phyloP scores from a whole-genome alignment of 1,140 invertebrate genomes.

The Eufriesea mexicana region DNA sequence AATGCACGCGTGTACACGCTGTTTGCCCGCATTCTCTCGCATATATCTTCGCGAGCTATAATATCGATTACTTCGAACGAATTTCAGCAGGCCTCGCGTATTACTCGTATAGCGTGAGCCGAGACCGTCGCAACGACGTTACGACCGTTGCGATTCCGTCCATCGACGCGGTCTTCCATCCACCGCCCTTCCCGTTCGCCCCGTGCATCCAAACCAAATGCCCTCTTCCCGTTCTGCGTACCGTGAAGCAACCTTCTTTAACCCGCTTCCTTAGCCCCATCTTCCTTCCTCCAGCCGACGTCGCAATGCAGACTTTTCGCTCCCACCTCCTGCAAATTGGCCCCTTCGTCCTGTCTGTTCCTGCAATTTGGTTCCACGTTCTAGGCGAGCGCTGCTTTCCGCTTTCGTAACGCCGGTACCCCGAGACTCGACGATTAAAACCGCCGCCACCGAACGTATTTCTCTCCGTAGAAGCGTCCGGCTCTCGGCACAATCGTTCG shows the following conservation, averaged over 20 bases:
- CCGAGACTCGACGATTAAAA: neutral
- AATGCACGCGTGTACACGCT: conserved; percentile 73
- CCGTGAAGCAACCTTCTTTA: conserved; percentile 1
- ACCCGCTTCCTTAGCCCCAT: neutral
- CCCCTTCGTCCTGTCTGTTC: neutral
- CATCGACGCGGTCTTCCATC: neutral
- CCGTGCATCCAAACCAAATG: conserved; percentile 1
- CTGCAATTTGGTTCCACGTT: neutral
- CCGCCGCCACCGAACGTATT: neutral
- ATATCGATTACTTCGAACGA: conserved; percentile 80
- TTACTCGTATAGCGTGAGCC: conserved; percentile 26
- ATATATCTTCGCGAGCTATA: conserved; percentile 76
- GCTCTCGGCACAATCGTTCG: neutral
- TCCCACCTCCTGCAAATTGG: conserved; percentile 54
- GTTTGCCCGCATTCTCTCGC: conserved; percentile 77
- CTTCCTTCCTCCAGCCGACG: conserved; percentile 36
- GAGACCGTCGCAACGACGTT: conserved; percentile 30
- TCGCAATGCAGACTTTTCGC: conserved; percentile 71
- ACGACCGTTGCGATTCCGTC: conserved; percentile 2
- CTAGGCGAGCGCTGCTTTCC: neutral
- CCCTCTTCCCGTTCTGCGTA: neutral
- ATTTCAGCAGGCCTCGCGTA: conserved; percentile 64
- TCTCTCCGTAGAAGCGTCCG: neutral
- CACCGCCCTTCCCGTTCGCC: too few relatives aligned
- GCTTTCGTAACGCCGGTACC: neutral